Base-by-base conservation (phyloP, 2,888 invertebrate species). In the Steinernema carpocapsae region DNA sequence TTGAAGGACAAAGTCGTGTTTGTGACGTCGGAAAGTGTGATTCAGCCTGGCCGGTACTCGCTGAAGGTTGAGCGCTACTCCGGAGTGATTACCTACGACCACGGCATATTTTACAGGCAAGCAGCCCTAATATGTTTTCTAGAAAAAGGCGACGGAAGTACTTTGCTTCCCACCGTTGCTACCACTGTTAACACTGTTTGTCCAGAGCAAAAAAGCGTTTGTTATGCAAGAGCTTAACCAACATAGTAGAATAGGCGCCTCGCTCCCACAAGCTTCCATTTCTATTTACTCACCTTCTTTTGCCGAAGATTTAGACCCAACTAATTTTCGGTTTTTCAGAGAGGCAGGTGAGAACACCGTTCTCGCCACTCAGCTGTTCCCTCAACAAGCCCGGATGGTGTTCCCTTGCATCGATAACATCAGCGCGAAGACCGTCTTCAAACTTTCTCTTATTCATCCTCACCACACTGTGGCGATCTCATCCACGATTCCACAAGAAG, bases 61-160 rank as follows among this genome's bases (percentile, higher is more conserved):
- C 70, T 80, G 43, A 52, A 71, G 32, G 82, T 80, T 29, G 80
- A 78, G 26, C 76, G 80, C 32, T 82, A 80, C 71, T 48, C 76
- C 52, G 80, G 80, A n/a, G 48, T 79, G 14, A 80, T 80, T 37
- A 80, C 82, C n/a, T 78, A 80, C 48, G 72, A 76, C 3, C 72
- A 79, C 12, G 79, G 77, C 10, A 70, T 77, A 14, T 78, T 78
- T 43, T 77, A 77, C 56, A 52, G 77, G 77, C 78, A 29, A 48
- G 48, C 24, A n/a, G 6, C 70, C 22, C 7, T 14, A 7, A 56
- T 37, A 10, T 37, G 48, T 14, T 29, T 29, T 64, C 17, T 64
- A 29, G n/a, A n/a, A n/a, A 64, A 32, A 26, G 64, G 6, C 29
- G 32, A 64, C 64, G 64, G 64, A 64, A 64, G 64, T 64, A 64